Base-by-base conservation (phyloP, 2,888 invertebrate species). In the Drosophila paracracens region DNA sequence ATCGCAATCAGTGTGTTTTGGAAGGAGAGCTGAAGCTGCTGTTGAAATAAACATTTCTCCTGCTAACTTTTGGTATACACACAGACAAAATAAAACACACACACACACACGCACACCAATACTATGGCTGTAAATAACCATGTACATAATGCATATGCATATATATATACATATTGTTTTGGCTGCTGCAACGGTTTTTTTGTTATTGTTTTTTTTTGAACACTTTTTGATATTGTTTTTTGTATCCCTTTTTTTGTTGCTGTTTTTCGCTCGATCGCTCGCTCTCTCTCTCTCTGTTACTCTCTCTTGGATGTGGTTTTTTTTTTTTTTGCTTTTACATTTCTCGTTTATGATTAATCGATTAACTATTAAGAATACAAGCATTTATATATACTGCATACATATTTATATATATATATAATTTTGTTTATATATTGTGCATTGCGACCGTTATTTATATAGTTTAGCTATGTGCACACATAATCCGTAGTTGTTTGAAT, bases 281-380 rank as follows among this genome's bases (percentile, higher is more conserved):
- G 53, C 40, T 46, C 46, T 25, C 25, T 40, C 40, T 40, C 38
- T 53, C 38, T 68, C 13, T 13, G 16, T n/a, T 18, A 63, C 21
- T 13, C 62, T 63, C 43, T 58, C 11, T 65, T 65, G 71, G 71
- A 70, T 71, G 70, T 68, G 78, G 78, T 71, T 52, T 79, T 71
- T 16, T 79, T 71, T 16, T 67, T 57, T 60, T 63, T 57, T 53
- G 43, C 48, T 43, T 29, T 29, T 21, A 31, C 58, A 58, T 60
- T 58, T 36, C 53, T 63, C 51, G 70, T 56, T 70, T 59, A 67
- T 59, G 62, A 75, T 77, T 78, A 74, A 74, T 75, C 75, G 61
- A 75, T 63, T 63, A 68, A 75, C 29, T 56, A 56, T 29, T 64
- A 25, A 33, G 33, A 48, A 35, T 51, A 31, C 40, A 31, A 31